A percentile compares a stretch with the other conserved stretches of the same genome.
phyloP scores from a whole-genome alignment of 2,113 vertebrate genomes.

The Paratilapia polleni region DNA sequence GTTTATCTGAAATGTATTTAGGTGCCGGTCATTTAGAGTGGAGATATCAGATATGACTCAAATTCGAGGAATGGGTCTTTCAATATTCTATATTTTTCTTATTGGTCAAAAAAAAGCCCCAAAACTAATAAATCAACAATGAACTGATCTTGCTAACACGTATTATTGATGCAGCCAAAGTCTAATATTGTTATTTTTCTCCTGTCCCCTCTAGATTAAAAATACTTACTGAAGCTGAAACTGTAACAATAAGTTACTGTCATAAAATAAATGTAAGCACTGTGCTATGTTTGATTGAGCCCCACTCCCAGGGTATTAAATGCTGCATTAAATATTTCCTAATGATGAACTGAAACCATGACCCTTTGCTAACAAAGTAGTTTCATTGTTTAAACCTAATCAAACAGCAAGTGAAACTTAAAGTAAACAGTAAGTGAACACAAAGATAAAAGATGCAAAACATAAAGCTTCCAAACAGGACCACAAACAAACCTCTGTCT shows the following conservation, averaged over 20 bases:
- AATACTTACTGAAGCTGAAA: not conserved
- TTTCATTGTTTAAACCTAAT: not conserved
- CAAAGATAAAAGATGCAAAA: too few relatives aligned
- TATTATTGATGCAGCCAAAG: not conserved
- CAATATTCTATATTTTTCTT: not conserved
- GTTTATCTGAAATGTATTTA: slow-evolving; percentile 18
- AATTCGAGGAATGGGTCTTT: not conserved
- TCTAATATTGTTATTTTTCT: not conserved
- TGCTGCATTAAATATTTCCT: too few relatives aligned
- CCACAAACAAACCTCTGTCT: too few relatives aligned
- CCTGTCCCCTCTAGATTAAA: not conserved
- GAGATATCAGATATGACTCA: not conserved
- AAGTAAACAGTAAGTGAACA: too few relatives aligned
- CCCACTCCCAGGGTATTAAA: not conserved
- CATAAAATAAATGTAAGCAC: not conserved
- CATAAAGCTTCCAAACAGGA: not conserved
- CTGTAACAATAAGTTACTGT: not conserved
- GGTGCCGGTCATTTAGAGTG: slow-evolving; percentile 2
- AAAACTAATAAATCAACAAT: not conserved
- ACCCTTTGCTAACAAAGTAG: not conserved
- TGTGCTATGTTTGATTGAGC: not conserved
- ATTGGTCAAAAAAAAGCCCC: not conserved
- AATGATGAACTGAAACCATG: not conserved
- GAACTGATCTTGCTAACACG: not conserved
- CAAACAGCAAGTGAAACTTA: too few relatives aligned